Base-by-base conservation (phyloP, 2,888 invertebrate genomes). In the Drosophila acutilabella region DNA sequence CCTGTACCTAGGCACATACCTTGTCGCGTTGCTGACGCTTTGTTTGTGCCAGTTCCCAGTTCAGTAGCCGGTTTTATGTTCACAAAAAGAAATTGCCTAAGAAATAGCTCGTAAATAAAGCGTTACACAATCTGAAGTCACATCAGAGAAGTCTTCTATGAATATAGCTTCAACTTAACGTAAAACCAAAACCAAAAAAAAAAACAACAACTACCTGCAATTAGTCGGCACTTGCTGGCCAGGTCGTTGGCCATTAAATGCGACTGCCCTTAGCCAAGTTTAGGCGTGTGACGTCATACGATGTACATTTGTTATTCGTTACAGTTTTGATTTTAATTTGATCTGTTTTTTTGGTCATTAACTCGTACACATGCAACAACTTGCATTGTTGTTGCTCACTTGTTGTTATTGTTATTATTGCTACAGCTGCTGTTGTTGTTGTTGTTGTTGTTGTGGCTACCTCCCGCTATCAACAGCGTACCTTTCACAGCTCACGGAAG, bases 291-390 rank as follows among this genome's bases (percentile, higher is more conserved):
- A 85, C 82, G 82, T 82, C 85, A 84, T 80, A 54, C 59, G 38
- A 80, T 79, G 61, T 80, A 54, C 62, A 41, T 68, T 80, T 67
- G 42, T 64, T 36, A 36, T 78, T 67, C 81, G 74, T 78, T 81
- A 81, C 72, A 80, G 74, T 74, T 82, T 78, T 66, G 70, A 52
- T 60, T 66, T 81, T 64, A 54, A 42, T 78, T 58, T 64, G 50
- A 57, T 48, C 47, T 51, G 45, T 45, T 47, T 56, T 26, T 59
- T 48, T 74, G 82, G 79, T 71, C 82, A 79, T 82, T 83, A 85
- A 68, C 74, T 70, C 69, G 42, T 33, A 66, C 66, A 64, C 82
- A 81, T 81, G 82, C 82, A 80, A 80, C 75, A 58, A 56, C 38
- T 60, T 65, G 67, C 64, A 66, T 51, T 62, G 53, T 23, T 50